A percentile compares a stretch with the other conserved stretches of the same genome.
Evolutionary conservation across 2,797 vertebrate species (phyloP).

Genomic region (Miichthys miiuy): DNA sequence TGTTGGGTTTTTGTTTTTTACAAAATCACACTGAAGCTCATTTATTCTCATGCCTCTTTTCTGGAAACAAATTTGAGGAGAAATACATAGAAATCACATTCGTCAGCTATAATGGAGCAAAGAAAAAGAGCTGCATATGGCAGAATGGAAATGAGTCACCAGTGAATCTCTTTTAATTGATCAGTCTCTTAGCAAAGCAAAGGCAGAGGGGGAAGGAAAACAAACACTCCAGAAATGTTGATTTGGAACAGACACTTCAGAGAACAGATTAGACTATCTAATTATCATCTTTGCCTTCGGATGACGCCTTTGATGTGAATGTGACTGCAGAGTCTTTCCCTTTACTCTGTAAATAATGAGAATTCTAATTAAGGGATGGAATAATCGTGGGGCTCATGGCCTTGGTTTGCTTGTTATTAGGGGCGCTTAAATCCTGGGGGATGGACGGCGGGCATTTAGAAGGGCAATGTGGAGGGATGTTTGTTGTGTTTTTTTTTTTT

Average conservation of each 20-base stretch:
- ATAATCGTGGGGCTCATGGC: constrained; percentile 82
- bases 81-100: constrained; percentile 66
- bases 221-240: constrained; percentile 84
- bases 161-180: constrained; percentile 83
- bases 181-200: constrained; percentile 82
- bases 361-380: constrained; percentile 88
- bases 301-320: constrained; percentile 86
- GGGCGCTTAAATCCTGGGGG: constrained; percentile 80
- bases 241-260: constrained; percentile 84
- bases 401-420: constrained; percentile 85
- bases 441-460: constrained; percentile 80
- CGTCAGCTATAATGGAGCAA: constrained; percentile 64
- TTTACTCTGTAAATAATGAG: constrained; percentile 86
- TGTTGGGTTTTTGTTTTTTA: background rate
- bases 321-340: constrained; percentile 81
- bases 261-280: constrained; percentile 86
- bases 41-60: constrained; percentile 57
- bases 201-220: constrained; percentile 74
- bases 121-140: constrained; percentile 66
- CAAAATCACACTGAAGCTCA: constrained; percentile 50
- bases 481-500: constrained; percentile 67
- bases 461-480: constrained; percentile 76
- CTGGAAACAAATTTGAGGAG: constrained; percentile 56
- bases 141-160: constrained; percentile 77
- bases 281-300: constrained; percentile 85